Base-by-base conservation (phyloP, 1,140 invertebrate genomes). In the Drosophila jambulina region DNA sequence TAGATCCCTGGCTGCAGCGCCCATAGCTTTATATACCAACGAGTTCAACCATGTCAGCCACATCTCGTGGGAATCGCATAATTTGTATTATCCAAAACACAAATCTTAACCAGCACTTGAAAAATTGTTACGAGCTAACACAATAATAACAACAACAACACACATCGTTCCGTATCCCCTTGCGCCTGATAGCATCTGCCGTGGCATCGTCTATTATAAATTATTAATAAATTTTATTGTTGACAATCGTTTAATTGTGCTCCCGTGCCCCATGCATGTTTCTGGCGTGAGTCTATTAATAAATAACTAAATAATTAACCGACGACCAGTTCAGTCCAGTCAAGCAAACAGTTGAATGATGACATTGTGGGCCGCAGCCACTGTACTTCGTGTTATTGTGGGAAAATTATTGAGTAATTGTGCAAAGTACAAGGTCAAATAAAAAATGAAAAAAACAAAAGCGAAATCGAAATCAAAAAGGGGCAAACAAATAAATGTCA, bases 231-330 rank as follows among this genome's bases (percentile, higher is more conserved):
- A 81, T 78, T 80, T 64, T 78, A 71, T 83, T 78, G 80, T 82
- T 87, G 83, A 88, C 76, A 87, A 80, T 80, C 72, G 72, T 43
- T 70, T 83, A 83, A 88, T 87, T 87, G 32, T 36, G 71, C 84
- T 78, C 67, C 76, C 38, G 80, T 51, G 69, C 42, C 59, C 65
- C 54, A 64, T 86, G 78, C 83, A 86, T 86, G 82, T 51, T 80
- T 65, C 42, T 71, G 51, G 42, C 65, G 65, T 49, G 53, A 40
- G 60, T 78, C 75, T 75, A 86, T 86, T 86, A 69, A 86, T 87
- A 87, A 82, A 69, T 82, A 58, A 49, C 43, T 70, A 70, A 72
- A 36, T 72, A 72, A 72, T 70, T 71, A 72, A 27, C 65, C 51
- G 21, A 19, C 45, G 29, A 43, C 67, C 68, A 72, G 64, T 72